These are phyloP conservation scores for Pseudochaenichthys georgianus DNA, from an alignment of 2,797 vertebrate species.

Conservation along the genomic window DNA sequence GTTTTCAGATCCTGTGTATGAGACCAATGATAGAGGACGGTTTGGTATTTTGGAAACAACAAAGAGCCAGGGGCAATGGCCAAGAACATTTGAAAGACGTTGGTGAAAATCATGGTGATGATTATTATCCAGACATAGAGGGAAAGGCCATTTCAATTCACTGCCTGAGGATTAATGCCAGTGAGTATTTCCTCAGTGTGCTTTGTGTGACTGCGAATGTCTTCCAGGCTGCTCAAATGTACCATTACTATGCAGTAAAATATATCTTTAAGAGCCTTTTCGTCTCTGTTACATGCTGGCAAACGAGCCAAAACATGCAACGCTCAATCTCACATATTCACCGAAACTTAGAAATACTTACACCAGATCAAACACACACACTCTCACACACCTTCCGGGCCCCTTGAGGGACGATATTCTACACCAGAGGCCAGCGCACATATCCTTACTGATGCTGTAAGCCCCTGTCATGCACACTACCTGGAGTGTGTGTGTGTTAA, in stretches of 20 bases:
- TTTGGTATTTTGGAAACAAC: conserved; percentile 48
- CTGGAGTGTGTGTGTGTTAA: conserved; percentile 73
- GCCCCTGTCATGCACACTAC: conserved; percentile 65
- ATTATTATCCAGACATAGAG: conserved; percentile 68
- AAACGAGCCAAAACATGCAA: conserved; percentile 77
- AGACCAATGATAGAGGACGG: conserved; percentile 40
- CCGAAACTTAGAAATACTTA: conserved; percentile 64
- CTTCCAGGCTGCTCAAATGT: conserved; percentile 56
- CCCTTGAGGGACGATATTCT: conserved; percentile 72
- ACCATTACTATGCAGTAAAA: conserved; percentile 61
- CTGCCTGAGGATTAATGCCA: conserved; percentile 77
- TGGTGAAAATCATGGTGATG: conserved; percentile 68
- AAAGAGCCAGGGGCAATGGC: conserved; percentile 40
- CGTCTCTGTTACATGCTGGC: conserved; percentile 64
- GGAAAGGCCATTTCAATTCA: conserved; percentile 60
- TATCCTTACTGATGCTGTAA: conserved; percentile 65
- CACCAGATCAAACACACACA: conserved; percentile 69
- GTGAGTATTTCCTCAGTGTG: conserved; percentile 69
- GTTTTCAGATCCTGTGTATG: conserved; percentile 29
- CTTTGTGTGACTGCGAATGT: conserved; percentile 53
- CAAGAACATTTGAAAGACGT: conserved; percentile 64
- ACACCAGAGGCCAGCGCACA: conserved; percentile 67
- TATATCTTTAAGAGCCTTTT: conserved; percentile 45
- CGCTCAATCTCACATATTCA: conserved; percentile 70
- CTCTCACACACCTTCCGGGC: conserved; percentile 49